These are phyloP conservation scores for Calephelis virginiensis DNA, from an alignment of 1,140 invertebrate species.

Conservation along the genomic window DNA sequence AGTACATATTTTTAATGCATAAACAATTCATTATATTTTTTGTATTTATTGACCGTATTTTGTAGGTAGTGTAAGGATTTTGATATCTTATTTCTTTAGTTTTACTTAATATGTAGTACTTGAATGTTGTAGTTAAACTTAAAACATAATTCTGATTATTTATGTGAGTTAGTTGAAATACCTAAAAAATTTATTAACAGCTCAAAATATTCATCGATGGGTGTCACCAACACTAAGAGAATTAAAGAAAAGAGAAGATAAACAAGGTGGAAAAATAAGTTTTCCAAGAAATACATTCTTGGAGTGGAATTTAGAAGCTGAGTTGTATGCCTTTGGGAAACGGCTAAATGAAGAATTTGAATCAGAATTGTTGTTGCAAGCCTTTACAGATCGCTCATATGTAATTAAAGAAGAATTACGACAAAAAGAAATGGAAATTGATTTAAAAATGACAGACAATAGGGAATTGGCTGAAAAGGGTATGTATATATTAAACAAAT, in stretches of 20 bases:
- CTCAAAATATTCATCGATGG: conserved; percentile 61
- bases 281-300: conserved; percentile 81
- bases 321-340: conserved; percentile 92
- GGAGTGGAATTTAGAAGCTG: conserved; percentile 94
- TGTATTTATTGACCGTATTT: conserved; percentile 10
- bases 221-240: conserved; percentile 63
- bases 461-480: conserved; percentile 83
- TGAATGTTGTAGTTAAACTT: too few relatives aligned
- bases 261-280: conserved; percentile 55
- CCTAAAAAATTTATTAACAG: conserved; percentile 34
- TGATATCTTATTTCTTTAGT: not conserved
- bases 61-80: not conserved
- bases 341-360: conserved; percentile 92
- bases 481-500: conserved; percentile 22
- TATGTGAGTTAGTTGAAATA: not conserved
- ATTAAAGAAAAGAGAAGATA: conserved; percentile 55
- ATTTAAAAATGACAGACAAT: conserved; percentile 84
- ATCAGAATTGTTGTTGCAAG: conserved; percentile 82
- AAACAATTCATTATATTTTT: conserved; percentile 13
- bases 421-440: conserved; percentile 85
- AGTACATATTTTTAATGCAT: conserved; percentile 21
- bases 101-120: too few relatives aligned
- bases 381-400: conserved; percentile 90
- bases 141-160: not conserved
- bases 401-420: conserved; percentile 84